Evolutionary conservation across 2,888 invertebrate genomes (phyloP).

Genomic region (Sinhomidia bicolor): DNA sequence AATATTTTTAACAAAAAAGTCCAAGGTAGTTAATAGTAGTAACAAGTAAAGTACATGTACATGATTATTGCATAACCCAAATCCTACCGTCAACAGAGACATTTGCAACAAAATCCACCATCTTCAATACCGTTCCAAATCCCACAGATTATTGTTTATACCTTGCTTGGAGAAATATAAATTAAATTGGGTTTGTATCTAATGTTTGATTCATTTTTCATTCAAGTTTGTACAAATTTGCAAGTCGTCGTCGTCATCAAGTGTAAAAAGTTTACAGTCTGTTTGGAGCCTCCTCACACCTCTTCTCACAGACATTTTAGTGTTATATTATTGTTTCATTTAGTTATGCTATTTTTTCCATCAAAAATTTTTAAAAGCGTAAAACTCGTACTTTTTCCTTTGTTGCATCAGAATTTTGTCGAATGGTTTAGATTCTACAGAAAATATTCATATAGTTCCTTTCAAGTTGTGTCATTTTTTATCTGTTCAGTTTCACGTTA

Average conservation of each 20-base stretch:
- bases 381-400: not conserved
- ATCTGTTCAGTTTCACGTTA: not conserved
- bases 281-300: not conserved
- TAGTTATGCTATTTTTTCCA: too few relatives aligned
- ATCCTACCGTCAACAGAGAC: conserved; percentile 56
- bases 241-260: conserved; percentile 56
- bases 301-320: not conserved
- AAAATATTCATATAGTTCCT: not conserved
- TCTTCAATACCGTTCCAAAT: not conserved
- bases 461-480: not conserved
- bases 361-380: not conserved
- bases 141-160: not conserved
- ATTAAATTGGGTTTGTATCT: conserved; percentile 6
- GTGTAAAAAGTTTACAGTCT: not conserved
- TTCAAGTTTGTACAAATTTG: conserved; percentile 16
- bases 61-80: conserved; percentile 31
- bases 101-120: conserved; percentile 55
- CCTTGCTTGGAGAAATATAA: not conserved
- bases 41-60: conserved; percentile 34
- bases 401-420: not conserved
- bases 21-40: not conserved
- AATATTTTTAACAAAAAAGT: not conserved
- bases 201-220: not conserved
- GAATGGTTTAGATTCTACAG: not conserved
- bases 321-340: not conserved